Evolutionary conservation across 1,140 invertebrate species (phyloP).

Genomic region (Proctacanthus coquilletti): DNA sequence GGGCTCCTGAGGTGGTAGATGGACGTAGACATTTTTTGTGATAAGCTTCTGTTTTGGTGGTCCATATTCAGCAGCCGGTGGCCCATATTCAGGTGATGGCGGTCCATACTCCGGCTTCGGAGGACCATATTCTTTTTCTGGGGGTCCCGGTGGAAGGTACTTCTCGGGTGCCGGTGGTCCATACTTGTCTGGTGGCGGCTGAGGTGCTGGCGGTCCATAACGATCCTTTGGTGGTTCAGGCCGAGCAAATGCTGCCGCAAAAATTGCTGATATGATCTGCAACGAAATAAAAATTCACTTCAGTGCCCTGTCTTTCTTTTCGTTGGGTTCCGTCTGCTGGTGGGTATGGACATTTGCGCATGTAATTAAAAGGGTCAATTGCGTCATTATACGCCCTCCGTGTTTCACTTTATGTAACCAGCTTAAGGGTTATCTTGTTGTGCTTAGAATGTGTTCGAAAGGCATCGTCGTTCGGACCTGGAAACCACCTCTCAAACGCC

Average conservation of each 20-base stretch:
- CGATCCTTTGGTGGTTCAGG: conserved; percentile 23
- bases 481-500: no score
- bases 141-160: conserved; percentile 6
- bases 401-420: no score
- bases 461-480: no score
- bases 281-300: no score
- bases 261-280: no score
- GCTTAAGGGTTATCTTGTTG: no score
- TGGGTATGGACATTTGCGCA: no score
- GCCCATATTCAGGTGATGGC: conserved; percentile 24
- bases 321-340: no score
- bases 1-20: conserved; percentile 55
- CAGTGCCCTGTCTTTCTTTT: no score
- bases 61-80: conserved; percentile 17
- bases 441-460: no score
- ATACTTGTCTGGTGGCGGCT: not conserved
- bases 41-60: conserved; percentile 25
- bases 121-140: conserved; percentile 25
- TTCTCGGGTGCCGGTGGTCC: conserved; percentile 9
- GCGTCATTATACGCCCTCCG: no score
- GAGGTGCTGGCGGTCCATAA: conserved; percentile 15
- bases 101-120: conserved; percentile 22
- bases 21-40: conserved; percentile 60
- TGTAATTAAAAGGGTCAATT: no score
- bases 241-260: conserved; percentile 19